Conservation (phyloP, 2,888 invertebrate species). For the Gonocerus acuteangulatus region DNA sequence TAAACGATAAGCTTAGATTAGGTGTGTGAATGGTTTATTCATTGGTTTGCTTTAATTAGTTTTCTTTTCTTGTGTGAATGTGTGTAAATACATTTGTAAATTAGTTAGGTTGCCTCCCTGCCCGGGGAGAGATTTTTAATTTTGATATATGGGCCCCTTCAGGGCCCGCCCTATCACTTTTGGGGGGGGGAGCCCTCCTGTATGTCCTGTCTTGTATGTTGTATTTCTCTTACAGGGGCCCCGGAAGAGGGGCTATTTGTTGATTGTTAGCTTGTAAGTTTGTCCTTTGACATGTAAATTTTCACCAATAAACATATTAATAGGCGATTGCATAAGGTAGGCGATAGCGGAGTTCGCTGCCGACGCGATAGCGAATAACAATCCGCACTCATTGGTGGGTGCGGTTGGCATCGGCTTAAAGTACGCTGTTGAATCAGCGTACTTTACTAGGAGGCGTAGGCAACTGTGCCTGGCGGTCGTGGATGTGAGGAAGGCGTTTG, state of each 20-base stretch:
- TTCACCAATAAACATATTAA: too few species aligned
- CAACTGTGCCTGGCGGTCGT: neutral
- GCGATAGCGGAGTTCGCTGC: slow-evolving; percentile 15
- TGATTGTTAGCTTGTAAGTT: too few species aligned
- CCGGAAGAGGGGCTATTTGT: too few species aligned
- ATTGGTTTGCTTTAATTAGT: too few species aligned
- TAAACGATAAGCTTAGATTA: too few species aligned
- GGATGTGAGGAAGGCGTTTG: slow-evolving; percentile 46
- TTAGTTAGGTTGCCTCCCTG: too few species aligned
- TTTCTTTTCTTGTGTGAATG: too few species aligned
- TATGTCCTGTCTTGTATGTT: neutral
- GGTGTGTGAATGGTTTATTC: too few species aligned
- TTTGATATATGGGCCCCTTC: neutral
- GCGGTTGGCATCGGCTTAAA: neutral
- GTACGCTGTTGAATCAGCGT: neutral
- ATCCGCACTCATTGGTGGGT: slow-evolving; percentile 10
- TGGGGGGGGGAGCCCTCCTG: neutral
- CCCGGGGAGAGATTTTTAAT: neutral
- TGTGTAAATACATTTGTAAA: too few species aligned
- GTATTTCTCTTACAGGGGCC: too few species aligned
- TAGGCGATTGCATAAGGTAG: neutral
- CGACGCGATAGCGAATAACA: slow-evolving; percentile 8
- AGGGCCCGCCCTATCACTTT: neutral
- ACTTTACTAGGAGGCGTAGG: neutral
- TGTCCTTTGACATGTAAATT: too few species aligned